These are phyloP conservation scores for Tetraodon nigroviridis DNA, from an alignment of 2,113 vertebrate species.

Conservation along the genomic window DNA sequence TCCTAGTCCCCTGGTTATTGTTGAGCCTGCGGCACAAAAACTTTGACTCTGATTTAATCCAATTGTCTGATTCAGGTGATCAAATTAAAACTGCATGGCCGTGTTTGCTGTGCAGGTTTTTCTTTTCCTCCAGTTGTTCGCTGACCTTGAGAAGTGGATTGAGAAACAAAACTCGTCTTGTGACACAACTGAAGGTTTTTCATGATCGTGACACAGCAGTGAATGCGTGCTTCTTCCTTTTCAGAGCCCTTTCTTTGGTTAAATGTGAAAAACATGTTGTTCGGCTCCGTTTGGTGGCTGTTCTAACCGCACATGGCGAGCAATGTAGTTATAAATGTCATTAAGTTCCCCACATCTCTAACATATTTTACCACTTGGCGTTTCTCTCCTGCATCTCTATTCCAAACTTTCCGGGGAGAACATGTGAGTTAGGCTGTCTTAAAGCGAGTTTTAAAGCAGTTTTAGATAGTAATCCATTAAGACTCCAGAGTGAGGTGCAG, in stretches of 20 bases:
- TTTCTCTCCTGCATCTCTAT: slow-evolving; percentile 13
- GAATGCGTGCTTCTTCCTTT: not conserved
- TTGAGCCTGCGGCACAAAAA: slow-evolving; percentile 3
- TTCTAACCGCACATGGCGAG: slow-evolving; percentile 29
- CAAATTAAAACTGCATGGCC: slow-evolving; percentile 5
- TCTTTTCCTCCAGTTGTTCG: not conserved
- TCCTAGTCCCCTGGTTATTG: slow-evolving; percentile 2
- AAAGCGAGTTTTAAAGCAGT: not conserved
- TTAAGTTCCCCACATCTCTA: slow-evolving; percentile 11
- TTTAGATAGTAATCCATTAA: not conserved
- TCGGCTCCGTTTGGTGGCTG: slow-evolving; percentile 15
- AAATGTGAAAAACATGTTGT: not conserved
- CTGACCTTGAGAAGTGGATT: slow-evolving; percentile 17
- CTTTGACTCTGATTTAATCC: slow-evolving; percentile 12
- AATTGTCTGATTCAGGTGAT: slow-evolving; percentile 16
- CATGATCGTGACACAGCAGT: not conserved
- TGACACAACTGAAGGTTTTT: not conserved
- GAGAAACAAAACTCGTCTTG: not conserved
- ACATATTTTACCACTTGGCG: slow-evolving; percentile 23
- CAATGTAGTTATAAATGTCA: slow-evolving; percentile 40
- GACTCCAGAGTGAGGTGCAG: slow-evolving; percentile 1
- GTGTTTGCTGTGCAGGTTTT: not conserved
- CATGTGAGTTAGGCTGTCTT: not conserved
- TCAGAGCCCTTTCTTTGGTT: not conserved
- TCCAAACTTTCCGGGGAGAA: not conserved